Evolutionary conservation across 1,140 invertebrate genomes (phyloP).

Genomic region (Brachionus rotundiformis): DNA sequence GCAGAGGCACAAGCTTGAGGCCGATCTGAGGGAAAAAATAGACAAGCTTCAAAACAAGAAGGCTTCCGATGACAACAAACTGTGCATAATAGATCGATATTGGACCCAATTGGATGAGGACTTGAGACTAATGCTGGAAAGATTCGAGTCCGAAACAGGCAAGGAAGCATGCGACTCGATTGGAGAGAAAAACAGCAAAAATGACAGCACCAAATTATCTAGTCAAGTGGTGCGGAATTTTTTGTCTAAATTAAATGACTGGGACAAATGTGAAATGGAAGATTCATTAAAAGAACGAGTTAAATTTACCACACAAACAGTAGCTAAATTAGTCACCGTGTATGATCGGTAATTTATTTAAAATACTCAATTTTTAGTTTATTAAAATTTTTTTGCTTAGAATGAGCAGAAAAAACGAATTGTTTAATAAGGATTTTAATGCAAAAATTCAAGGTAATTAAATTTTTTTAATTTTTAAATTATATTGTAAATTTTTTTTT

Average conservation of each 20-base stretch:
- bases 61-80: constrained; percentile 92
- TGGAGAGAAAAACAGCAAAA: not conserved
- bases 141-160: constrained; percentile 92
- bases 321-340: constrained; percentile 13
- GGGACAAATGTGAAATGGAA: constrained; percentile 33
- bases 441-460: constrained; percentile 10
- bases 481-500: not conserved
- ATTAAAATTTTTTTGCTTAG: not conserved
- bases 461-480: too few relatives aligned
- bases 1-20: constrained; percentile 82
- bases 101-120: constrained; percentile 88
- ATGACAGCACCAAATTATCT: not conserved
- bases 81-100: constrained; percentile 95
- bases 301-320: constrained; percentile 47
- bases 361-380: not conserved
- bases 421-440: not conserved
- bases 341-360: constrained; percentile 1
- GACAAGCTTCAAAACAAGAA: constrained; percentile 94
- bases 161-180: not conserved
- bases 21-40: constrained; percentile 84
- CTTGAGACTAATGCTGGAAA: constrained; percentile 84
- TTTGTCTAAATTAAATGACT: constrained; percentile 42
- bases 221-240: constrained; percentile 14
- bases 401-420: constrained; percentile 9
- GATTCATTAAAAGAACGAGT: constrained; percentile 43